A percentile compares a stretch with the other conserved stretches of the same genome.
Evolutionary conservation across 2,888 invertebrate species (phyloP).

Genomic region (Andrena bicolor): DNA sequence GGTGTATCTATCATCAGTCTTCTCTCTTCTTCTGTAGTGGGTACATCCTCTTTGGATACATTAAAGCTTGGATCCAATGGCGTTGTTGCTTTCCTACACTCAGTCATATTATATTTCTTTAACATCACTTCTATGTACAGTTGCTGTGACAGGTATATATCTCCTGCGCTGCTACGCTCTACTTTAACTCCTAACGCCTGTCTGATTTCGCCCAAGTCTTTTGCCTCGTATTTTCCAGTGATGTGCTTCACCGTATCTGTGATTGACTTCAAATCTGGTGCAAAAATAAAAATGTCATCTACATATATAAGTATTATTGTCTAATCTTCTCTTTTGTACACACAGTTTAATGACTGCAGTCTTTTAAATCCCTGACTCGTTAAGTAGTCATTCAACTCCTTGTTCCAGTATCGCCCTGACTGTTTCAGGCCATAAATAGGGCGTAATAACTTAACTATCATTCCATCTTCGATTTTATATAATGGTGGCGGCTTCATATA

Average conservation of each 20-base stretch:
- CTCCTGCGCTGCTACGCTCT: too few relatives aligned
- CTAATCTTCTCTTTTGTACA: neutral
- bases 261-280: neutral
- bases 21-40: too few relatives aligned
- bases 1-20: too few relatives aligned
- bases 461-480: neutral
- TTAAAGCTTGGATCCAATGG: too few relatives aligned
- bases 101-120: too few relatives aligned
- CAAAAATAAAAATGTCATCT: slow-evolving; percentile 1
- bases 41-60: too few relatives aligned
- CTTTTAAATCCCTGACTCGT: neutral
- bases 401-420: neutral
- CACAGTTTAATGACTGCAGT: neutral
- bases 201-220: too few relatives aligned
- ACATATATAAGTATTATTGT: neutral
- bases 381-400: neutral
- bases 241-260: neutral
- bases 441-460: too few relatives aligned
- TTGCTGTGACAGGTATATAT: too few relatives aligned
- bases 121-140: too few relatives aligned
- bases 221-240: neutral
- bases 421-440: slow-evolving; percentile 2
- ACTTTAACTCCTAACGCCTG: too few relatives aligned
- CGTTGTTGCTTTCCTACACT: too few relatives aligned
- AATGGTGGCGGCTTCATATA: neutral